Base-by-base conservation (phyloP, 2,797 vertebrate genomes). In the Sebastes jordani region DNA sequence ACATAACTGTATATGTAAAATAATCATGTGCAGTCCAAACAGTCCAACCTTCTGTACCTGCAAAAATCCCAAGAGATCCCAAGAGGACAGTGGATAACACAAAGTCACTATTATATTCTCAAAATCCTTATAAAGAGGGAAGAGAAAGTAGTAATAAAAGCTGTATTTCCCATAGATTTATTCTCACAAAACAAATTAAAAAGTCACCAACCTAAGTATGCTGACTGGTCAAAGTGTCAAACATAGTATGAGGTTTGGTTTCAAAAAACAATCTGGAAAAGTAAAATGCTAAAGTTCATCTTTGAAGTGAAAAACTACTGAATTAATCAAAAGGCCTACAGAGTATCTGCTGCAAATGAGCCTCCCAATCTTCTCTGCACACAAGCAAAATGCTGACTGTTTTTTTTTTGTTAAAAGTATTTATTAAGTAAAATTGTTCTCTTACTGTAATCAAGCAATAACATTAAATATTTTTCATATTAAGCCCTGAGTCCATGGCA, bases 91-190 rank as follows among this genome's bases (percentile, higher is more conserved):
- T 36, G 72, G 59, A 81, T 74, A 73, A 85, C 16, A 73, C 46
- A 81, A 80, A 85, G 67, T 82, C 80, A 11, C 71, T 81, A 4
- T 27, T 36, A 34, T 81, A 85, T 87, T 86, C 85, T 84, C 46
- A 79, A 78, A 88, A 86, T 76, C 77, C 54, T 7, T 20, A 62
- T 22, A 52, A 60, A 75, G 6, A 78, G 4, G 32, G 55, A 32
- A 29, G 10, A 63, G 36, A 60, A 85, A 68, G 42, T 22, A 63
- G 5, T 29, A 77, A 83, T 78, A 76, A 55, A 78, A 36, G 13
- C 22, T 3, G 2, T 36, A 69, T 82, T 85, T 72, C 8, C 60
- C 4, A 38, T 29, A 42, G 73, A 82, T 78, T 81, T 65, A 59
- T 7, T 81, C 23, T 70, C 5, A 70, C 0, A 0, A 62, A 76